Conservation (phyloP, 2,113 vertebrate species). For the Cololabis saira region DNA sequence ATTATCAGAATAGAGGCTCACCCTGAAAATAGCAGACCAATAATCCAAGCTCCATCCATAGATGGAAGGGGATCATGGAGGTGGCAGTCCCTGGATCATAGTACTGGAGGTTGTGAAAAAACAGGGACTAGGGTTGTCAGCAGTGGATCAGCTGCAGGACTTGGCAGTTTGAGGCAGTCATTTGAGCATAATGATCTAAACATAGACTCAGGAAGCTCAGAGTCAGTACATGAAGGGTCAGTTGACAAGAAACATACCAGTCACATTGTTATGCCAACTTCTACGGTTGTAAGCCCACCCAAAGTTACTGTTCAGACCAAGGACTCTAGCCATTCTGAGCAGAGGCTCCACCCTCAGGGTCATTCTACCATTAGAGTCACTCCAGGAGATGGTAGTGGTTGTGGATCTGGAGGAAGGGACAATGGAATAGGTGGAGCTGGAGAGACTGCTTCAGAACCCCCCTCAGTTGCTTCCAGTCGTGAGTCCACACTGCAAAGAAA, state of each 20-base stretch:
- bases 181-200: conserved; percentile 95
- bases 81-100: conserved; percentile 93
- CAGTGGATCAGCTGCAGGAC: conserved; percentile 39
- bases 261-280: conserved; percentile 67
- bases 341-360: conserved; percentile 75
- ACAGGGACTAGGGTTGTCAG: conserved; percentile 5
- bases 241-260: conserved; percentile 89
- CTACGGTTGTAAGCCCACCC: conserved; percentile 62
- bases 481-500: conserved; percentile 94
- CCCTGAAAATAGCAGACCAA: conserved; percentile 89
- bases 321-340: conserved; percentile 60
- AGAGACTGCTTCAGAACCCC: conserved; percentile 86
- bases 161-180: conserved; percentile 86
- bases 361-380: conserved; percentile 94
- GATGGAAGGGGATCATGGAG: conserved; percentile 95
- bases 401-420: conserved; percentile 47
- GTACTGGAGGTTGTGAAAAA: conserved; percentile 38
- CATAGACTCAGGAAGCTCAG: conserved; percentile 92
- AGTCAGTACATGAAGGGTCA: conserved; percentile 89
- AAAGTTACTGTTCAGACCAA: conserved; percentile 71
- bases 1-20: conserved; percentile 96
- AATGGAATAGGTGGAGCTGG: conserved; percentile 1
- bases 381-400: conserved; percentile 87
- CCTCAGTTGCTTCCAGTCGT: conserved; percentile 87
- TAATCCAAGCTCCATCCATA: conserved; percentile 90